Conservation (phyloP, 2,888 invertebrate genomes). For the Cephus spinipes region DNA sequence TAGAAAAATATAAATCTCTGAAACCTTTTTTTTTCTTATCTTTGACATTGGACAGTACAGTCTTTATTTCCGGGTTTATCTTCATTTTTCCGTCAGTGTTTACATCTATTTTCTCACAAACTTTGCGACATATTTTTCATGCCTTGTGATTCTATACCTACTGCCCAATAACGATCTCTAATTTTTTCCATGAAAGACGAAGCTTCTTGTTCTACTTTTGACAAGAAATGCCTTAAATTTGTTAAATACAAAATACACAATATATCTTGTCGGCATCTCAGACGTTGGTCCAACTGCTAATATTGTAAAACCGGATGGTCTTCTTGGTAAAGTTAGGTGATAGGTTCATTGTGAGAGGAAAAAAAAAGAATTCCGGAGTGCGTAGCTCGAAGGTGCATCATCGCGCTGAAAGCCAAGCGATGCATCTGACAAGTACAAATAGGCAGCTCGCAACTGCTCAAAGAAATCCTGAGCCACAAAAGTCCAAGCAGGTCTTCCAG, state of each 20-base stretch:
- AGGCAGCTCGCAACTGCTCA: not conserved
- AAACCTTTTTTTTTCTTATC: not conserved
- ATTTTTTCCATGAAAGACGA: not conserved
- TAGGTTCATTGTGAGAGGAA: not conserved
- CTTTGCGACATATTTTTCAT: not conserved
- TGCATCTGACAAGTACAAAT: not conserved
- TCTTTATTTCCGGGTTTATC: not conserved
- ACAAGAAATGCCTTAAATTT: not conserved
- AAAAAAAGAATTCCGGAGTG: not conserved
- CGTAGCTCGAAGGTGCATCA: not conserved
- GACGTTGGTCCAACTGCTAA: not conserved
- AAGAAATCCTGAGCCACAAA: not conserved
- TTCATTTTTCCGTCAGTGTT: not conserved
- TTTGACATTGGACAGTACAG: not conserved
- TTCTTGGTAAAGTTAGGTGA: not conserved
- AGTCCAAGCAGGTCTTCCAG: not conserved
- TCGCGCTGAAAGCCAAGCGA: not conserved
- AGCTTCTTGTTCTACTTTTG: not conserved
- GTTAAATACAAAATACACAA: not conserved
- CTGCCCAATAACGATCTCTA: not conserved
- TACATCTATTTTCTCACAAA: not conserved
- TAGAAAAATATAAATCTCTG: not conserved
- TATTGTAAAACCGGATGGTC: not conserved
- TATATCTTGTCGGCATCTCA: not conserved
- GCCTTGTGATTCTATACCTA: too few relatives aligned